A percentile compares a stretch with the other conserved stretches of the same genome.
Evolutionary conservation across 1,140 invertebrate genomes (phyloP).

Genomic region (Telenomus remus): DNA sequence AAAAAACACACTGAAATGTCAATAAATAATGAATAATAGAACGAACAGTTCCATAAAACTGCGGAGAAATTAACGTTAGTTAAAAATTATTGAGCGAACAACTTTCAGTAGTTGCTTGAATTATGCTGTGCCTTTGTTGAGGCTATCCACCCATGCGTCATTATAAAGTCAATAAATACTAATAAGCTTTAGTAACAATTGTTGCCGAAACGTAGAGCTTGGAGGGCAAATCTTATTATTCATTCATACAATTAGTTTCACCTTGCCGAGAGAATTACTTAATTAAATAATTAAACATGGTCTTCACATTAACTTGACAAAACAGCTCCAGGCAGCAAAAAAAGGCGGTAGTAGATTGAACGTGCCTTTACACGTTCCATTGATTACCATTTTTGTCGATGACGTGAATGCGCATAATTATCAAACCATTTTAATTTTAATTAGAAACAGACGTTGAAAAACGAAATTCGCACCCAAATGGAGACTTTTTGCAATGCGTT

Average conservation of each 20-base stretch:
- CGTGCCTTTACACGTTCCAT: not conserved
- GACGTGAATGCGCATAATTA: not conserved
- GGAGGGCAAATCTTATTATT: not conserved
- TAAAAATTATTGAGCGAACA: conserved; percentile 28
- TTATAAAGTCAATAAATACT: conserved; percentile 23
- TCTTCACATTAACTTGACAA: not conserved
- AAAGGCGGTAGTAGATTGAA: not conserved
- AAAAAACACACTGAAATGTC: too few relatives aligned
- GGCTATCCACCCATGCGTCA: conserved; percentile 8
- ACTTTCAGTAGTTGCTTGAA: conserved; percentile 24
- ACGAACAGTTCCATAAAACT: too few relatives aligned
- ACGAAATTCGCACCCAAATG: not conserved
- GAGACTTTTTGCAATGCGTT: not conserved
- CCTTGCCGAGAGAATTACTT: not conserved
- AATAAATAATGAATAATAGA: too few relatives aligned
- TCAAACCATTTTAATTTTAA: not conserved
- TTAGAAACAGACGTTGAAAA: not conserved
- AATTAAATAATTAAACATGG: not conserved
- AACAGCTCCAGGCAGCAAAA: not conserved
- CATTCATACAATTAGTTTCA: not conserved
- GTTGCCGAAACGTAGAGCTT: conserved; percentile 3
- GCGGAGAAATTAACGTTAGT: conserved; percentile 29
- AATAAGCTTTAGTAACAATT: conserved; percentile 10
- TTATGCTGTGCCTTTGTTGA: conserved; percentile 14
- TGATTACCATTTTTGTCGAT: not conserved